Base-by-base conservation (phyloP, 2,113 vertebrate genomes). In the Indicator indicator region DNA sequence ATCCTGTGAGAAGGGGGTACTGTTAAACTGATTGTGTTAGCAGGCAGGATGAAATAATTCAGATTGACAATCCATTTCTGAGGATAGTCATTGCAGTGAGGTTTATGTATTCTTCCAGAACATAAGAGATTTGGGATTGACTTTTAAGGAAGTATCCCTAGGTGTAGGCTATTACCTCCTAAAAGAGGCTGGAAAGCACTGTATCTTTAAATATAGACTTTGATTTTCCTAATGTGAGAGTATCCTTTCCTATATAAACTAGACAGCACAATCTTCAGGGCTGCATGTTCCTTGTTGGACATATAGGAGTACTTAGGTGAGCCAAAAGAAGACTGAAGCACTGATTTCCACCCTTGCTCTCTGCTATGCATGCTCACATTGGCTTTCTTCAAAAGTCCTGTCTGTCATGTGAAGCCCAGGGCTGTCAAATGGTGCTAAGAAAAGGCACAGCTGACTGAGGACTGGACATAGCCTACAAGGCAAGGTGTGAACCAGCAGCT, bases 281-380 rank as follows among this genome's bases (percentile, higher is more conserved):
- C 48, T 80, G 48, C 6, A 2, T 75, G 27, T 38, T 82, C 54
- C 16, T 54, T 68, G 18, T 86, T 74, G 65, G 75, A 74, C 21
- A 15, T n/a, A 27, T 2, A 18, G 50, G 46, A 69, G 50, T 30
- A 27, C 14, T n/a, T 44, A 23, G 15, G 33, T 24, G 33, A 88
- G 56, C 7, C 26, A 42, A 48, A 77, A 67, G 27, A 71, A 36
- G 62, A 64, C 36, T 59, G 59, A 30, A 62, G 17, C 67, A 65
- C 30, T 40, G 52, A 74, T 70, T 82, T 62, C 72, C 40, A 36
- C 19, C 56, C 62, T 55, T 91, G 40, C 42, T 86, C 8, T 36
- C 64, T 75, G 54, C 82, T 80, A 1, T 9, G 3, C 64, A 28
- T 8, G 0, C 30, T 71, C 28, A 14, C 0, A 0, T 46, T 54